phyloP scores from a whole-genome alignment of 2,888 invertebrate species.

The Deroplatys truncata region DNA sequence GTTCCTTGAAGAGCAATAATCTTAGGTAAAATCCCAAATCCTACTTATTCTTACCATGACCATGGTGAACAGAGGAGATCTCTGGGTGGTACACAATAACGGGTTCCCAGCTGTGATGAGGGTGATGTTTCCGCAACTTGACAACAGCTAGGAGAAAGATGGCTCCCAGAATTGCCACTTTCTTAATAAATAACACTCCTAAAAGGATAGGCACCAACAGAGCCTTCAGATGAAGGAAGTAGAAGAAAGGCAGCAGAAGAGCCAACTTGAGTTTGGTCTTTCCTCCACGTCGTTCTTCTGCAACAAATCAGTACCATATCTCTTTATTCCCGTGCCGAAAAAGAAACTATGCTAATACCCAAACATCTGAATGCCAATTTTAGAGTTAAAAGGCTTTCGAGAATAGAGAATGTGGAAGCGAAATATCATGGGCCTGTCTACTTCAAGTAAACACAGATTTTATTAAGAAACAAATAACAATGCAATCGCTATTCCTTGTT shows the following conservation, averaged over 20 bases:
- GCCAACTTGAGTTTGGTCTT: conserved; percentile 24
- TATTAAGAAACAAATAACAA: no score
- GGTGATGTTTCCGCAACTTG: conserved; percentile 40
- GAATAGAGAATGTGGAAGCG: no score
- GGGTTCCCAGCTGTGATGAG: background rate
- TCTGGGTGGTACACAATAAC: background rate
- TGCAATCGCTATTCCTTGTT: no score
- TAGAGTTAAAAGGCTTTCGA: no score
- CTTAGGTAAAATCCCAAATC: no score
- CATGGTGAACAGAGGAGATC: background rate
- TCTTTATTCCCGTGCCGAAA: no score
- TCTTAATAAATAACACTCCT: conserved; percentile 61
- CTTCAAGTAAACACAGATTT: no score
- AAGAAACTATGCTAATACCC: no score
- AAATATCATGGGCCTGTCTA: no score
- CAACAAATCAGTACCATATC: conserved; percentile 36
- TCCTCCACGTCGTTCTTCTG: conserved; percentile 20
- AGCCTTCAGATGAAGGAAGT: conserved; percentile 49
- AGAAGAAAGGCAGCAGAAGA: conserved; percentile 40
- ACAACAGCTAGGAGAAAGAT: conserved; percentile 52
- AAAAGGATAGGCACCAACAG: conserved; percentile 58
- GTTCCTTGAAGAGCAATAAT: no score
- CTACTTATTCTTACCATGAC: background rate
- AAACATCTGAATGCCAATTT: no score
- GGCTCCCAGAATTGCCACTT: conserved; percentile 57